Base-by-base conservation (phyloP, 2,113 vertebrate species). In the Ramphastos sulfuratus region DNA sequence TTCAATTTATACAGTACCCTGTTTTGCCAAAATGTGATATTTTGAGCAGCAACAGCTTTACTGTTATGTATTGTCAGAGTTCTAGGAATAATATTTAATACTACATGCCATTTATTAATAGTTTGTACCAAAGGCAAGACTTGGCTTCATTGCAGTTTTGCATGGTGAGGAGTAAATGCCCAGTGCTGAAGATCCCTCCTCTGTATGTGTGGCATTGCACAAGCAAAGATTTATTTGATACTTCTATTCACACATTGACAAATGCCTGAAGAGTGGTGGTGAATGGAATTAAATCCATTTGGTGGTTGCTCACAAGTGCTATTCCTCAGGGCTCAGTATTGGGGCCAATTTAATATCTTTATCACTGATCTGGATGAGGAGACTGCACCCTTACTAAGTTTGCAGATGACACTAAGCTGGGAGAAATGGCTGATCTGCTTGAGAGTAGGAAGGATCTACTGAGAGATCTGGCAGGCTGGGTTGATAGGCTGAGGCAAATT, bases 31-130 rank as follows among this genome's bases (percentile, higher is more conserved):
- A 93, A 91, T 77, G 67, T 11, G 77, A 7, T 67, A 76, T 90
- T 95, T 91, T 4, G 6, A 94, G 89, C 65, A 90, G 85, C 82
- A 94, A 37, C 61, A 75, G 76, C 73, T 77, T 83, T 67, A 37
- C 61, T 83, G 79, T 84, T 83, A 16, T 1, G 12, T 48, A 33
- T 87, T 56, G 56, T 33, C 0, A 0, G 44, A 65, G 58, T 75
- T 90, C 78, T 90, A 73, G 92, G 69, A 88, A 33, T 78, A 65
- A 56, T 44, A 33, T 30, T 89, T 82, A 87, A 56, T 48, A 21
- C 33, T 54, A 16, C 0, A 1, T 59, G 21, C 33, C 71, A 1
- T 59, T 91, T 76, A 44, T 82, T 87, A 52, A 70, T 76, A 56
- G 44, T 21, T 91, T 4, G 2, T 28, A 30, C 42, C 17, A 25